These are phyloP conservation scores for Formica selysi DNA, from an alignment of 1,140 invertebrate species.

Conservation along the genomic window DNA sequence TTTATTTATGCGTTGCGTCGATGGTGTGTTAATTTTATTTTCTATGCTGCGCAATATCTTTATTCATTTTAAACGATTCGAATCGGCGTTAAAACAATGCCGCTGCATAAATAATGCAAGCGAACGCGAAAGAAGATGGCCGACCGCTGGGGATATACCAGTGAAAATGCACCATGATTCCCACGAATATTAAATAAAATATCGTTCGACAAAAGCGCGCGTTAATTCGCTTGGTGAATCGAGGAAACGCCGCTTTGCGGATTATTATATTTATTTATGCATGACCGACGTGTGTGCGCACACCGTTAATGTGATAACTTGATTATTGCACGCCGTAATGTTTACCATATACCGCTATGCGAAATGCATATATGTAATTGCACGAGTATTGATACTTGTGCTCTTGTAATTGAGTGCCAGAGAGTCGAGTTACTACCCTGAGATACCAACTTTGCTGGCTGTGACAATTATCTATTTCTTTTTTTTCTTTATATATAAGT, in stretches of 20 bases:
- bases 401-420: background rate
- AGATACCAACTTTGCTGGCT: background rate
- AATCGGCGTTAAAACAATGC: conserved; percentile 34
- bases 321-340: conserved; percentile 58
- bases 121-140: conserved; percentile 26
- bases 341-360: conserved; percentile 43
- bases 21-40: conserved; percentile 20
- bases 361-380: conserved; percentile 34
- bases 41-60: background rate
- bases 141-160: background rate
- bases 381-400: background rate
- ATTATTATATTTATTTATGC: conserved; percentile 73
- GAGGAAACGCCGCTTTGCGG: conserved; percentile 57
- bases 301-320: conserved; percentile 68
- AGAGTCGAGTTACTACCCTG: background rate
- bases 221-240: conserved; percentile 52
- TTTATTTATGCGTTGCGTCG: background rate
- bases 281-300: conserved; percentile 44
- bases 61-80: conserved; percentile 35
- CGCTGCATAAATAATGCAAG: conserved; percentile 35
- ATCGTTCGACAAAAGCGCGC: conserved; percentile 53
- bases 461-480: background rate
- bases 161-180: conserved; percentile 21
- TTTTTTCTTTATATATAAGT: background rate
- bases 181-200: conserved; percentile 56